A percentile compares a stretch with the other conserved stretches of the same genome.
These are phyloP conservation scores for Tinamus guttatus DNA, from an alignment of 2,113 vertebrate genomes.

Conservation along the genomic window DNA sequence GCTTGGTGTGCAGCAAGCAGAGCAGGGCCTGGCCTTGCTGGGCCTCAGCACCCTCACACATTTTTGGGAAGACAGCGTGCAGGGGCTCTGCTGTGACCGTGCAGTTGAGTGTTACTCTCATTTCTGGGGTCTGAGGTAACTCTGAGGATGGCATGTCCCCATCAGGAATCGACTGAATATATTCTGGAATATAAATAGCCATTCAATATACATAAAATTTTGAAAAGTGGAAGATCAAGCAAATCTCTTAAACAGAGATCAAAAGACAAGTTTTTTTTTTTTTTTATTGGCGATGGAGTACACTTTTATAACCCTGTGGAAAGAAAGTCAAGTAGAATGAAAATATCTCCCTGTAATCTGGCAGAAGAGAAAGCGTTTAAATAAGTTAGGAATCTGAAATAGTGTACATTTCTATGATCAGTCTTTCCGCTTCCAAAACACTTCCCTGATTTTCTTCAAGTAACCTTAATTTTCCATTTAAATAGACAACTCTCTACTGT, in stretches of 20 bases:
- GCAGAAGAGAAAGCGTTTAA: not conserved
- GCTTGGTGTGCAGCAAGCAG: no score
- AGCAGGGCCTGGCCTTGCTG: not conserved
- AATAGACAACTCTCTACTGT: not conserved
- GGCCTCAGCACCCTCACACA: not conserved
- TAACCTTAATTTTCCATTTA: not conserved
- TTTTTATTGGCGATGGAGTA: no score
- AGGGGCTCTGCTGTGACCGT: not conserved
- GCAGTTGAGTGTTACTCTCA: no score
- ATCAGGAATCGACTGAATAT: not conserved
- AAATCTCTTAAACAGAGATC: not conserved
- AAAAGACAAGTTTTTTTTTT: not conserved
- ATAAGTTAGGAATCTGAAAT: not conserved
- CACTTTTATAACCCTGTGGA: not conserved
- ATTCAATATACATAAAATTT: not conserved
- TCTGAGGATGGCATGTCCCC: not conserved
- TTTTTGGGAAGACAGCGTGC: accelerated
- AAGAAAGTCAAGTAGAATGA: not conserved
- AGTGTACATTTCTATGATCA: not conserved
- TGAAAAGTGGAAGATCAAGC: not conserved
- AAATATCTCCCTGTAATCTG: not conserved
- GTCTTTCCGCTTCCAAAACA: not conserved
- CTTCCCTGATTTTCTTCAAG: not conserved
- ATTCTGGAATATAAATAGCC: not conserved
- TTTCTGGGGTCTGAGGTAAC: not conserved